Evolutionary conservation across 1,140 invertebrate species (phyloP), one percentile per base, ranked within the genome.

Genomic region (Phenacoccus solenopsis): DNA sequence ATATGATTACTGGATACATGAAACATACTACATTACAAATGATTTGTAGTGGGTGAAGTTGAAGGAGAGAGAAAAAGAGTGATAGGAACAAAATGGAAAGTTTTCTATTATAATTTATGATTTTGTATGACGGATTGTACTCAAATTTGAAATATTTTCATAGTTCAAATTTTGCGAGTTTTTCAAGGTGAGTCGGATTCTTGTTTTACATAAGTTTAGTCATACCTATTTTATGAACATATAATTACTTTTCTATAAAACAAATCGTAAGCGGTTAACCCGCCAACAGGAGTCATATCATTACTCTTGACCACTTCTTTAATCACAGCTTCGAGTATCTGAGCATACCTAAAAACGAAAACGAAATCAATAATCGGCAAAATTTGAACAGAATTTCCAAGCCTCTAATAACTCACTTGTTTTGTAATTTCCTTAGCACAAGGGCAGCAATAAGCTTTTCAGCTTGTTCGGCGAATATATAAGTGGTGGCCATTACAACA

Each of bases 371-470:
- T 27, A 64, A 3, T 64, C 22, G 9, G 22, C 9, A 27, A 64
- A 64, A 27, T 64, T 27, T 68, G 61, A 57, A 70, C 32, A 27
- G n/a, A n/a, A n/a, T n/a, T n/a, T n/a, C n/a, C n/a, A n/a, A n/a
- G n/a, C 24, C 25, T 21, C 21, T 7, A 64, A 22, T 69, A 22
- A 78, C 78, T 76, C 79, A 86, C 84, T 74, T 64, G 75, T 79
- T 82, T 75, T 90, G 87, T 49, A 87, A 77, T 70, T 82, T 83
- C 73, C 87, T 83, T 64, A 93, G 78, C 0, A 87, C 82, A 10
- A 88, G 80, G 2, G 90, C 88, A 16, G 88, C 89, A 5, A 88
- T 82, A 68, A 93, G 82, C 78, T 93, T 92, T 78, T 88, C 86
- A 3, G 81, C 83, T 73, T 87, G 86, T 77, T 91, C 88, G 73